Evolutionary conservation across 2,113 vertebrate genomes (phyloP).

Genomic region (Mobula hypostoma): DNA sequence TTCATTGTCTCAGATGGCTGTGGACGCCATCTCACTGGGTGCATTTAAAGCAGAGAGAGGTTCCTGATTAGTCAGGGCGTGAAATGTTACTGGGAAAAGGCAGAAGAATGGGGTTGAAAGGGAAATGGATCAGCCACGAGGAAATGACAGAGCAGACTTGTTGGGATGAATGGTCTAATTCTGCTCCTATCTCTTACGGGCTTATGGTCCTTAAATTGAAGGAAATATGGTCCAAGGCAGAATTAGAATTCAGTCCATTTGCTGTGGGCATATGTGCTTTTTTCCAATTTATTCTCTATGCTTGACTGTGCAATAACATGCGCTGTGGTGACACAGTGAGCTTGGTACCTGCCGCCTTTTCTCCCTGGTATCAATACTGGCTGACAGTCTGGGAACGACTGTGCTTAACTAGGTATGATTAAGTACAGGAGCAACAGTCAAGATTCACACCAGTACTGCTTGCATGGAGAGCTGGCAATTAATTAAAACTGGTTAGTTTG

Average conservation of each 20-base stretch:
- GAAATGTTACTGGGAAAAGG: too few species aligned
- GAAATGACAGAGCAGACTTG: too few species aligned
- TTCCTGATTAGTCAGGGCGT: too few species aligned
- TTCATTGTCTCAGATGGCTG: too few species aligned
- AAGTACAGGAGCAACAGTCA: background rate
- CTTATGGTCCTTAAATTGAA: too few species aligned
- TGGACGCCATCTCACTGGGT: too few species aligned
- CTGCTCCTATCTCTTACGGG: too few species aligned
- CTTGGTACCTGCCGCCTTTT: background rate
- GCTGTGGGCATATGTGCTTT: background rate
- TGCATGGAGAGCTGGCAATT: background rate
- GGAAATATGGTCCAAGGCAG: too few species aligned
- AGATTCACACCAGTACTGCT: background rate
- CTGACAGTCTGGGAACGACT: background rate
- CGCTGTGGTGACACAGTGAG: background rate
- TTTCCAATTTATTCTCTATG: background rate
- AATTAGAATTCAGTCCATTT: background rate
- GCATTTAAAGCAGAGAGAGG: too few species aligned
- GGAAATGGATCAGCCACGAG: too few species aligned
- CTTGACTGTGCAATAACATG: background rate
- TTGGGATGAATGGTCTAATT: too few species aligned
- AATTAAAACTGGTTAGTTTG: background rate
- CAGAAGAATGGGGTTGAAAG: too few species aligned
- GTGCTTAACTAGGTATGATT: slow-evolving; percentile 29
- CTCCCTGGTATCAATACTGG: background rate